Base-by-base conservation (phyloP, 2,113 vertebrate species). In the Hemichromis elongatus region DNA sequence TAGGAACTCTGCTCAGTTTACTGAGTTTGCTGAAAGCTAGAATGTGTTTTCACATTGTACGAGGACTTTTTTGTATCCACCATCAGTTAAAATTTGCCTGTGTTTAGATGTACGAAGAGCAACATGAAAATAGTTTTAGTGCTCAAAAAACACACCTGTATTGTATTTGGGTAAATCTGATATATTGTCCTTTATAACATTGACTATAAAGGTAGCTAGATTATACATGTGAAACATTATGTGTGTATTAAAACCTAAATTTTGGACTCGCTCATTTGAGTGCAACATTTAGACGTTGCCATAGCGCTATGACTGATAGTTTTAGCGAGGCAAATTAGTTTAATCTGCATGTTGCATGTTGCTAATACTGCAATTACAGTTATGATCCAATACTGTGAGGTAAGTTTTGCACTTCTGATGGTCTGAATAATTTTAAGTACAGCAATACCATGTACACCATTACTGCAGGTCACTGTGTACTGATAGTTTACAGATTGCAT, bases 41-140 rank as follows among this genome's bases (percentile, higher is more conserved):
- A 45, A 45, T 26, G 37, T 45, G 6, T 45, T 70, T 70, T 70
- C 37, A 26, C 0, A 0, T 40, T 26, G 8, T 70, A 45, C 66
- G 10, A 45, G 13, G 3, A 26, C 37, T 45, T 45, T 45, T 45
- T 70, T 70, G 37, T 16, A 45, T 0, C 12, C 0, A 1, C 16
- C 66, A 26, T 45, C 37, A 16, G 45, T 70, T 0, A 26, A 45
- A 66, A 26, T 45, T 18, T 8, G 5, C 8, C 40, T 19, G 3
- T 73, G 5, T 73, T 73, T 50, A 73, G 26, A 30, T 73, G 42
- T 50, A 73, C 19, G 24, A 50, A 28, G 3, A 28, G 47, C 21
- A 73, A 0, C 0, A 47, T 45, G 6, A 73, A 73, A 47, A 28
- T 14, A 47, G 1, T 0, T 19, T 0, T 30, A 2, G 16, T 0